Percentiles rank a stretch among this genome's conserved stretches.
Evolutionary conservation across 1,140 invertebrate genomes (phyloP).

Genomic region (Drosophila asahinai): DNA sequence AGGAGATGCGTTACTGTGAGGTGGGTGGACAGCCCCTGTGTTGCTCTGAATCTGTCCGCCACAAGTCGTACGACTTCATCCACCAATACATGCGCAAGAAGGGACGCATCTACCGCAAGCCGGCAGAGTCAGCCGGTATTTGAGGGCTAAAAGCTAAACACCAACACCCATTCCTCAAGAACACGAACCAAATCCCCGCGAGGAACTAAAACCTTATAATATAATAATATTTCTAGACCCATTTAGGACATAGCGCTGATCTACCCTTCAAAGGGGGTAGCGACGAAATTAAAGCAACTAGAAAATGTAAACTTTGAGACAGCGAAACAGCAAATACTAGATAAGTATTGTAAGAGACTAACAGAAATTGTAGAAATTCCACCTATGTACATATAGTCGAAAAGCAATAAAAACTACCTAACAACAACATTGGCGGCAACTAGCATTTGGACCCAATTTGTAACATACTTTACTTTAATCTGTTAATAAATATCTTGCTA

Average conservation of each 20-base stretch:
- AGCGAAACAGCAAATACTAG: not conserved
- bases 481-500: too few relatives aligned
- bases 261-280: constrained; percentile 36
- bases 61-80: constrained; percentile 97
- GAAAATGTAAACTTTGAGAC: not conserved
- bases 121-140: constrained; percentile 58
- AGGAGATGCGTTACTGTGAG: constrained; percentile 97
- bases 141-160: constrained; percentile 21
- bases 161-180: constrained; percentile 1
- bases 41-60: constrained; percentile 96
- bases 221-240: not conserved
- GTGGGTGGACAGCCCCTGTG: constrained; percentile 91
- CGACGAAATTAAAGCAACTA: not conserved
- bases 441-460: too few relatives aligned
- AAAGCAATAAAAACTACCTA: too few relatives aligned
- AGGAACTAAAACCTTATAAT: not conserved
- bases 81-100: constrained; percentile 98
- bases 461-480: too few relatives aligned
- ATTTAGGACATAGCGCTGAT: not conserved
- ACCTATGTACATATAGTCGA: too few relatives aligned
- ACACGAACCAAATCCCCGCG: too few relatives aligned
- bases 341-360: constrained; percentile 2
- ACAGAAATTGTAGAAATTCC: not conserved
- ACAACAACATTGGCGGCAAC: too few relatives aligned
- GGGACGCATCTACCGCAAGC: constrained; percentile 86